Conservation (phyloP, 2,888 invertebrate species). For the Apeira syringaria region DNA sequence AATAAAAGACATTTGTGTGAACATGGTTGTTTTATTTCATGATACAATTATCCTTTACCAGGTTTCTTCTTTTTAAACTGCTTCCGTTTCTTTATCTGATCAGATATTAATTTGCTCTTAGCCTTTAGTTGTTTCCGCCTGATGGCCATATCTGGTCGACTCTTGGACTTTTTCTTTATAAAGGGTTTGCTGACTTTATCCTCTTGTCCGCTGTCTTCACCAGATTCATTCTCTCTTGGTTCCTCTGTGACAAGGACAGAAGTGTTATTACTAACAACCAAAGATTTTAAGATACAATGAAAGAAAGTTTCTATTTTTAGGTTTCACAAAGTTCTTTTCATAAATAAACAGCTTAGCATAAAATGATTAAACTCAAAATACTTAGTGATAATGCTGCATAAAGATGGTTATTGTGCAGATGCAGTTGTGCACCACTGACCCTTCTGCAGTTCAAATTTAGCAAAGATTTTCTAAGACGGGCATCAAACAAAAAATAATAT, state of each 20-base stretch:
- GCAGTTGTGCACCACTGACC: no score
- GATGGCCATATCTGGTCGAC: constrained; percentile 71
- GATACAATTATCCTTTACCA: constrained; percentile 42
- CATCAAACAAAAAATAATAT: no score
- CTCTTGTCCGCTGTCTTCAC: constrained; percentile 38
- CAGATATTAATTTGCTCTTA: constrained; percentile 72
- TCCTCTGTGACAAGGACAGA: constrained; percentile 69
- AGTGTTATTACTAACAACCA: no score
- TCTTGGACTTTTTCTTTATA: constrained; percentile 55
- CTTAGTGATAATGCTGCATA: no score
- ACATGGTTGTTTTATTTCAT: constrained; percentile 38
- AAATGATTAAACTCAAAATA: no score
- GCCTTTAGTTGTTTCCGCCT: constrained; percentile 75
- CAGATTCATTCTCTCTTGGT: constrained; percentile 43
- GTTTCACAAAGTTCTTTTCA: no score
- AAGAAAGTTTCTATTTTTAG: no score
- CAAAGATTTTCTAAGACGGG: no score
- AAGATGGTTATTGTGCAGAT: no score
- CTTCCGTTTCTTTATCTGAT: constrained; percentile 75
- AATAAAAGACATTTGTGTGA: constrained; percentile 40
- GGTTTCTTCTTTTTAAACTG: constrained; percentile 66
- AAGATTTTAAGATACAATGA: no score
- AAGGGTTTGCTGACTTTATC: constrained; percentile 41
- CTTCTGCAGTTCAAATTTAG: no score
- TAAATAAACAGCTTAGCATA: no score